Percentiles rank a stretch among this genome's conserved stretches.
Conservation (phyloP, 2,797 vertebrate species). For the Buphagus erythrorhynchus region DNA sequence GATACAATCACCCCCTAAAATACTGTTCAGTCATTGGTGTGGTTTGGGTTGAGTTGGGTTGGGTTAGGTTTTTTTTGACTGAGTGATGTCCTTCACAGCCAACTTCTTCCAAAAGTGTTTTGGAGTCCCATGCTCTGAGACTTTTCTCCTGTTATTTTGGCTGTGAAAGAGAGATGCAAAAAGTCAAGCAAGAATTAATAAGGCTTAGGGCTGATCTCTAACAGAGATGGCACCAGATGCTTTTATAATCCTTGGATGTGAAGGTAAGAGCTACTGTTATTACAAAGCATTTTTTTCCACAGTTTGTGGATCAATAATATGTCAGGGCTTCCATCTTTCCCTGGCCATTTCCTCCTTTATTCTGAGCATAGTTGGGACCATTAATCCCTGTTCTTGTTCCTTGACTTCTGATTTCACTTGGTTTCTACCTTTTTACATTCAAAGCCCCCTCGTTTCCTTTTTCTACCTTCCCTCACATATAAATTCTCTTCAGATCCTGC, state of each 20-base stretch:
- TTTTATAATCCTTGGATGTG: background rate
- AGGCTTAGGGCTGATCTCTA: background rate
- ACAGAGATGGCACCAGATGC: background rate
- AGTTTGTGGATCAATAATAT: background rate
- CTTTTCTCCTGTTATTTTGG: background rate
- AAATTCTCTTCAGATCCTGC: background rate
- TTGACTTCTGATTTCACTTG: background rate
- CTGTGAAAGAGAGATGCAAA: background rate
- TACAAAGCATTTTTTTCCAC: background rate
- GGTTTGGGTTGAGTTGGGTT: too few relatives aligned
- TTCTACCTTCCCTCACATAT: background rate
- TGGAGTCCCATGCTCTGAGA: background rate
- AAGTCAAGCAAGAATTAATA: slow-evolving; percentile 1
- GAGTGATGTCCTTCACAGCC: background rate
- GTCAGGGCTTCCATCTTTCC: background rate
- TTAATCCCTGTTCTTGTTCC: background rate
- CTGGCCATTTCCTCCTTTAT: background rate
- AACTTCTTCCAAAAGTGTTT: background rate
- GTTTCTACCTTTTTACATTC: background rate
- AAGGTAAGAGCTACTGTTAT: background rate
- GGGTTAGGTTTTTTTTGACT: background rate
- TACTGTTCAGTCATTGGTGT: background rate
- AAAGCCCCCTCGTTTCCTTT: background rate
- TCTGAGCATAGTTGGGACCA: background rate
- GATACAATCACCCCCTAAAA: background rate